Base-by-base conservation (phyloP, 2,113 vertebrate genomes). In the Excalfactoria chinensis region DNA sequence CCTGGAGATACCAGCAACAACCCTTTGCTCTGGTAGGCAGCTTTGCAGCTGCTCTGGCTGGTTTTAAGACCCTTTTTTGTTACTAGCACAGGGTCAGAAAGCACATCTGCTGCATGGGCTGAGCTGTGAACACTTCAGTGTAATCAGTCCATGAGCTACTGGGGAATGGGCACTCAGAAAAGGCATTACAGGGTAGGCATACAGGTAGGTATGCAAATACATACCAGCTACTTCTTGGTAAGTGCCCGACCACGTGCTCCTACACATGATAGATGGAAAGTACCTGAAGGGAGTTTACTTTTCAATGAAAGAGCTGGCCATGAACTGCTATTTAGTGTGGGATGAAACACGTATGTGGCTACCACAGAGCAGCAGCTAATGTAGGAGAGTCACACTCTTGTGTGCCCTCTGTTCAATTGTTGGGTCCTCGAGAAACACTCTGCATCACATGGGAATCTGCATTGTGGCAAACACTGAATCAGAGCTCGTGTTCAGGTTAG, bases 101-200 rank as follows among this genome's bases (percentile, higher is more conserved):
- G 13, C 64, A 40, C 55, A 22, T 76, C 26, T 83, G 32, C 67
- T 40, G 35, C 14, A 1, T 37, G 49, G n/a, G 34, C 49, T 68
- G 59, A 40, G 41, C 62, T 48, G 35, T 68, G 64, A 20, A 25
- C 32, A 5, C 40, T 53, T 58, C 62, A 40, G 22, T 3, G 37
- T 43, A 55, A 23, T 62, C 79, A 66, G 68, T 64, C 49, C 6
- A 0, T 7, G 49, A 55, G 32, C 30, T 83, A 64, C 63, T 37
- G 41, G 13, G 64, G 26, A 37, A 13, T 3, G 12, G 59, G 8
- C 6, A 1, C 40, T 60, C 22, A 6, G 35, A n/a, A 44, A 83
- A 51, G 34, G 26, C 2, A 0, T 43, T 51, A 4, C 1, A 35
- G 49, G 35, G n/a, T 8, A 53, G 48, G 37, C n/a, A n/a, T n/a